Evolutionary conservation across 2,113 vertebrate genomes (phyloP).

Genomic region (Leucosticte australis): DNA sequence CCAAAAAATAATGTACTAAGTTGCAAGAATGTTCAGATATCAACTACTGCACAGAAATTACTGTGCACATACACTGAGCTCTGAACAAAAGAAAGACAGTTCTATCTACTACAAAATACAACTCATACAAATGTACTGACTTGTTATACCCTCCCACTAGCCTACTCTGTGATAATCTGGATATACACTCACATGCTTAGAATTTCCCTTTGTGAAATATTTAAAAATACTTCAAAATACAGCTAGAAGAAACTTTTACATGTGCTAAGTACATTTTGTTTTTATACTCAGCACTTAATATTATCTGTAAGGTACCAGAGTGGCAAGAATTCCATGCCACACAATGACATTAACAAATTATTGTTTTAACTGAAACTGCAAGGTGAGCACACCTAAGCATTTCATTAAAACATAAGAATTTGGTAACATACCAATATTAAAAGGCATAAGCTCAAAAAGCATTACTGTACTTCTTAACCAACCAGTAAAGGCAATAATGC

Average conservation of each 20-base stretch:
- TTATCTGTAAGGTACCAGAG: neutral
- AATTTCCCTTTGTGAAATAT: neutral
- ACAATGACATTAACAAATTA: neutral
- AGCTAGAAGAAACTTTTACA: neutral
- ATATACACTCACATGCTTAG: neutral
- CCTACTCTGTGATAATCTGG: neutral
- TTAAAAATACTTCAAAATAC: neutral
- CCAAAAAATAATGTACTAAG: neutral
- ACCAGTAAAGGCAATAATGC: neutral
- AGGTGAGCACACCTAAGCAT: neutral
- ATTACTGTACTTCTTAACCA: neutral
- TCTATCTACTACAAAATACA: neutral
- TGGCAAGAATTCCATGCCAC: accelerated
- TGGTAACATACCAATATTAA: neutral
- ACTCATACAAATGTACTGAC: neutral
- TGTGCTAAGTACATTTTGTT: neutral
- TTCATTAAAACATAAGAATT: neutral
- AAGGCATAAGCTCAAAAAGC: neutral
- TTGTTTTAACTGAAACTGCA: neutral
- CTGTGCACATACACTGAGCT: neutral
- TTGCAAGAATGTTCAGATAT: neutral
- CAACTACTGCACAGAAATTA: neutral
- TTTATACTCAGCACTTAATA: neutral
- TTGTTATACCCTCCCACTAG: neutral
- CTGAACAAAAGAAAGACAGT: neutral